Conservation (phyloP, 2,888 invertebrate species). For the Elgonia sp. region DNA sequence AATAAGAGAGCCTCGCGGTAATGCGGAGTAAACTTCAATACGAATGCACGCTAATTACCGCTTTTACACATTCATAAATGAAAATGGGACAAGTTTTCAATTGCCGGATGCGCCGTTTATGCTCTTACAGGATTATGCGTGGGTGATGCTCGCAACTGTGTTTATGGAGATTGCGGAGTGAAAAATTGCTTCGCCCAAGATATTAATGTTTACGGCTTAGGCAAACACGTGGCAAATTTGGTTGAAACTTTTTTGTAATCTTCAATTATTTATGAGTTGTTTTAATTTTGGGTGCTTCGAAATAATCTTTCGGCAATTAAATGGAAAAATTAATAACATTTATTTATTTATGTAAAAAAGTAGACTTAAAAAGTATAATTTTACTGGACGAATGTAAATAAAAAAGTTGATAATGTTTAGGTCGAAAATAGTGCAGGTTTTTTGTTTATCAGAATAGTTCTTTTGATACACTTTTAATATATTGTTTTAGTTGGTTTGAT, state of each 20-base stretch:
- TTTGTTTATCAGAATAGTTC: too few species aligned
- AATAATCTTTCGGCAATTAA: too few species aligned
- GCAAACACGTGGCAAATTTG: neutral
- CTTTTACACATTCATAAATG: conserved; percentile 36
- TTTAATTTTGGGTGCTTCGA: too few species aligned
- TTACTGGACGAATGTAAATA: too few species aligned
- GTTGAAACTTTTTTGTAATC: neutral
- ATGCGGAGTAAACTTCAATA: conserved; percentile 28
- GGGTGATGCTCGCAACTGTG: conserved; percentile 8
- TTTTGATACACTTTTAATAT: too few species aligned
- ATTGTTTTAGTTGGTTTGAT: too few species aligned
- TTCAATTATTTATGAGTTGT: too few species aligned
- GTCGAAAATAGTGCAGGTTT: too few species aligned
- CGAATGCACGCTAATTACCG: conserved; percentile 27
- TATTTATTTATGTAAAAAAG: too few species aligned
- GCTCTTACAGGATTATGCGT: conserved; percentile 34
- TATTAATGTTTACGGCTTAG: conserved; percentile 16
- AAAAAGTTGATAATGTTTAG: too few species aligned
- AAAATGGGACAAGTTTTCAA: conserved; percentile 40
- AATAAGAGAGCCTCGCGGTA: conserved; percentile 46
- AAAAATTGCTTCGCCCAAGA: conserved; percentile 1
- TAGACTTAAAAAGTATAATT: too few species aligned
- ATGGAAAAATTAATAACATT: too few species aligned
- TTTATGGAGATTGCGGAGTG: conserved; percentile 19
- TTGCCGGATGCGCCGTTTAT: conserved; percentile 30